Conservation (phyloP, 1,140 invertebrate species). For the Pseudachorutes palmiensis region DNA sequence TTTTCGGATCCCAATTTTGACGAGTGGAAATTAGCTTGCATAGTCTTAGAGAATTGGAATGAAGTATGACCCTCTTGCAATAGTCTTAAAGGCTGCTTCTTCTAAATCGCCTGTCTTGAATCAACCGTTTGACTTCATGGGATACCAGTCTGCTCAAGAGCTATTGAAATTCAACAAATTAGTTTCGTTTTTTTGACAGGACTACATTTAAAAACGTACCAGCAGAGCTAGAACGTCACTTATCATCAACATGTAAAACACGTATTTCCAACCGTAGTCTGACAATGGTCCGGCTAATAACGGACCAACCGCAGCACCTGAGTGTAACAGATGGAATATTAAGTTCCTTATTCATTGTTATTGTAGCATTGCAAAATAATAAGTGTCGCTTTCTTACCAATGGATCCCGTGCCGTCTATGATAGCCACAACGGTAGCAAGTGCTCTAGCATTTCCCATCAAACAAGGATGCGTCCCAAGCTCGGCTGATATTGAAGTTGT, state of each 20-base stretch:
- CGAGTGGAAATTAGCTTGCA: too few species aligned
- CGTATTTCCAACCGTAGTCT: slow-evolving; percentile 64
- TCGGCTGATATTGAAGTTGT: slow-evolving; percentile 93
- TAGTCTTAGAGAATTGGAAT: neutral
- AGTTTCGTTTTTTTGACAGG: slow-evolving; percentile 1
- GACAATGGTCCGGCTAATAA: slow-evolving; percentile 77
- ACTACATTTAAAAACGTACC: slow-evolving; percentile 43
- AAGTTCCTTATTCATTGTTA: too few species aligned
- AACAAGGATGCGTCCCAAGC: slow-evolving; percentile 74
- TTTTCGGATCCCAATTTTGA: too few species aligned
- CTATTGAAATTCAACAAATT: slow-evolving; percentile 19
- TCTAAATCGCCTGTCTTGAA: slow-evolving; percentile 20
- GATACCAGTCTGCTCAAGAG: slow-evolving; percentile 36
- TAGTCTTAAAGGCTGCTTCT: neutral
- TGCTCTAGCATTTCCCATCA: slow-evolving; percentile 77
- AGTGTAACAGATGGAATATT: slow-evolving; percentile 29
- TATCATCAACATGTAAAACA: slow-evolving; percentile 85
- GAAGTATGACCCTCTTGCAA: neutral
- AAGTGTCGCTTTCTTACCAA: slow-evolving; percentile 50
- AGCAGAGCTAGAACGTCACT: slow-evolving; percentile 72
- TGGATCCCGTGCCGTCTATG: slow-evolving; percentile 91
- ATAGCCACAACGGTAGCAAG: slow-evolving; percentile 92
- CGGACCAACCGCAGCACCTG: slow-evolving; percentile 82
- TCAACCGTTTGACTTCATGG: slow-evolving; percentile 37
- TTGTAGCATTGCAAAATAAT: slow-evolving; percentile 1